phyloP scores from a whole-genome alignment of 2,797 vertebrate genomes.

The Gallinago nigripennis region DNA sequence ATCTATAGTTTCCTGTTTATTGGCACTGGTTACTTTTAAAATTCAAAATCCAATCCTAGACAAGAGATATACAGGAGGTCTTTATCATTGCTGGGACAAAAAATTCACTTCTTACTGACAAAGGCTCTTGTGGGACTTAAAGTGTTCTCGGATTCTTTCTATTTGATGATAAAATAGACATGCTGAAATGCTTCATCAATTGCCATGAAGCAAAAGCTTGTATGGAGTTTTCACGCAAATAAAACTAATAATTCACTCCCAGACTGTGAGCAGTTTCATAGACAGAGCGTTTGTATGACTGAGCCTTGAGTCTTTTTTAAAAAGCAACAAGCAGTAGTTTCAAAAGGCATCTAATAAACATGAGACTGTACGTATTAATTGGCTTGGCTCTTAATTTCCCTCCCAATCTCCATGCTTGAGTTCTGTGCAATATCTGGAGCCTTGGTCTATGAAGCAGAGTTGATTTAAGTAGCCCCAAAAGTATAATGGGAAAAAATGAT shows the following conservation, averaged over 20 bases:
- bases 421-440: neutral
- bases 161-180: conserved; percentile 28
- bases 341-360: conserved; percentile 9
- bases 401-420: neutral
- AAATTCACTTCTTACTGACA: conserved; percentile 19
- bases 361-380: conserved; percentile 7
- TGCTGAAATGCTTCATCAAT: conserved; percentile 26
- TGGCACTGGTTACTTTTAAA: neutral
- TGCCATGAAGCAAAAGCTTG: neutral
- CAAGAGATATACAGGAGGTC: conserved; percentile 55
- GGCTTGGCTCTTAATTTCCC: neutral
- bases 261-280: neutral
- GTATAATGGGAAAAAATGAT: conserved; percentile 33
- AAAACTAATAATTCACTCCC: conserved; percentile 13
- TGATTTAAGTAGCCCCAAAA: conserved; percentile 40
- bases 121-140: conserved; percentile 32
- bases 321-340: conserved; percentile 18
- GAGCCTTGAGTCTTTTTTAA: neutral
- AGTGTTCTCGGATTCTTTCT: conserved; percentile 21
- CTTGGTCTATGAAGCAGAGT: neutral
- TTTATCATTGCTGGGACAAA: conserved; percentile 46
- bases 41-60: conserved; percentile 8
- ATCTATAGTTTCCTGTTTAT: conserved; percentile 54
- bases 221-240: neutral
- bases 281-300: neutral